These are phyloP conservation scores for Aethes cnicana DNA, from an alignment of 2,888 invertebrate species.

Conservation along the genomic window DNA sequence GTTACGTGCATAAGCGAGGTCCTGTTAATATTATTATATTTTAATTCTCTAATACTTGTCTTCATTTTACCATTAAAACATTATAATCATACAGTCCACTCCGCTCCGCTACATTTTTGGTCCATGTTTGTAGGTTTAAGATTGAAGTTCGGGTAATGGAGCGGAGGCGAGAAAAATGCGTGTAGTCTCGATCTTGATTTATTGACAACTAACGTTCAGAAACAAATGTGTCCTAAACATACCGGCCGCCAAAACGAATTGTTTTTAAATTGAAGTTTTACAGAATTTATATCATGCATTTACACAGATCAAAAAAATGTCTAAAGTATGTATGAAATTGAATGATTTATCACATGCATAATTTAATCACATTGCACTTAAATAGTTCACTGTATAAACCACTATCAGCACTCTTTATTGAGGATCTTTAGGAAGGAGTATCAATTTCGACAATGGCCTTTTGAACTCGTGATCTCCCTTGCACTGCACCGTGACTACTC, in stretches of 20 bases:
- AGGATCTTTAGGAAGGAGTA: neutral
- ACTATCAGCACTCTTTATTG: too few species aligned
- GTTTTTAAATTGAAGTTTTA: neutral
- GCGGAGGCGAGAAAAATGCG: too few species aligned
- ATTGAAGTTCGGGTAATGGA: too few species aligned
- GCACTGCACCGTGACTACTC: constrained; percentile 11
- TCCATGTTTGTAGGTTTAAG: too few species aligned
- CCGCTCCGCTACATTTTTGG: too few species aligned
- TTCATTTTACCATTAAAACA: too few species aligned
- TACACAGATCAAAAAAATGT: neutral
- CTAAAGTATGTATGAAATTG: neutral
- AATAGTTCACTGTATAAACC: neutral
- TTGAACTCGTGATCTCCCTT: neutral
- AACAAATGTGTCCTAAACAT: neutral
- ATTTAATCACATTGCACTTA: neutral
- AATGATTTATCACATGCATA: neutral
- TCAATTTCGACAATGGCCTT: neutral
- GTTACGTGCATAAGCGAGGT: too few species aligned
- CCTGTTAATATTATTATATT: too few species aligned
- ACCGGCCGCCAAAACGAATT: neutral
- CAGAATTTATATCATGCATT: neutral
- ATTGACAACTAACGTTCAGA: neutral
- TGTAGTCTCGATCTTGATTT: too few species aligned
- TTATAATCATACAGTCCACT: too few species aligned
- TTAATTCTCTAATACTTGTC: too few species aligned